Base-by-base conservation (phyloP, 2,113 vertebrate genomes). In the Rhinolophus sinicus region DNA sequence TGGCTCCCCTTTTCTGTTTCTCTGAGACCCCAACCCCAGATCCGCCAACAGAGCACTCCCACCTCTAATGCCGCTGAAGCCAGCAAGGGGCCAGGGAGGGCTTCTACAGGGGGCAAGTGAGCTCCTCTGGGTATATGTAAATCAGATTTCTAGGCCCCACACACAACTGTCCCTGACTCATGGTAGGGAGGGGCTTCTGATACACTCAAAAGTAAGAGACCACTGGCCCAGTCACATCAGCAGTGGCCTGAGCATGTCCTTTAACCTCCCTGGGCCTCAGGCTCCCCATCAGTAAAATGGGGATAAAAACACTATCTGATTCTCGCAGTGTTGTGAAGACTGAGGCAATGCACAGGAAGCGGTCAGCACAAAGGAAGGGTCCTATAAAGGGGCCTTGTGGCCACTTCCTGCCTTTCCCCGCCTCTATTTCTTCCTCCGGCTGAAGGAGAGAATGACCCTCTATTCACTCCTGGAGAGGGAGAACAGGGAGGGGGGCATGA, bases 401-500 rank as follows among this genome's bases (percentile, higher is more conserved):
- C 62, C 28, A 62, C 85, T 93, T 76, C 88, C 90, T 87, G 90
- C 54, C 70, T 81, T 22, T 52, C 28, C 47, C 50, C 9, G 0
- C 28, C 56, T 56, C 72, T 92, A 33, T 85, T 80, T 93, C 40
- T 82, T 38, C 28, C 33, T 87, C 58, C 33, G 62, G 54, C 56
- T 82, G 12, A 83, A 83, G 69, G 52, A 88, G 15, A 92, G 54
- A 84, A 95, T 56, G 62, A 54, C 26, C 15, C 62, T 65, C 40
- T 56, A 91, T 86, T 96, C 82, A 86, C 77, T 89, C 58, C 22
- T 38, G 22, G 73, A 89, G 40, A 33, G 26, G n/a, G 19, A 64
- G 35, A 18, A 56, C 24, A 30, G 38, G 60, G 60, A 80, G 44
- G 28, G 47, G 30, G 8, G 0, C 6, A 87, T 91, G 96, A 97